Base-by-base conservation (phyloP, 2,113 vertebrate species). In the Riparia riparia region DNA sequence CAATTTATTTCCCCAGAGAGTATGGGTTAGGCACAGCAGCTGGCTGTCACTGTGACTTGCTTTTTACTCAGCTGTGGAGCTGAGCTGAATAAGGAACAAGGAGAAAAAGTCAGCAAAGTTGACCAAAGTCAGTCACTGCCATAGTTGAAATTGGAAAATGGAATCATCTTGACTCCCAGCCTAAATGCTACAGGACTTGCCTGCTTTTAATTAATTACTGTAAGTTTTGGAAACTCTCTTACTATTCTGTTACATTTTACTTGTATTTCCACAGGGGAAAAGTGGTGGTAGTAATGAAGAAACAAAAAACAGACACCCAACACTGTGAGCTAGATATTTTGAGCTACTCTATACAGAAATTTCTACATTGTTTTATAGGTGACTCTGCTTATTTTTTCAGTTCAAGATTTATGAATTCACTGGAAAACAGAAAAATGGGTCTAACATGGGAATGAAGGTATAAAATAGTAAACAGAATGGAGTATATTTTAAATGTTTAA, bases 71-170 rank as follows among this genome's bases (percentile, higher is more conserved):
- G 26, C 17, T 92, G 50, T 83, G 86, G 50, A 92, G 63, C 88
- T 95, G 94, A 95, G 71, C 76, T 95, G 96, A 92, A 96, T 95
- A 86, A 95, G 42, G 64, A 96, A 90, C 42, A 73, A 77, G 90
- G 42, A 93, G 50, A 88, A 90, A 96, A 94, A 94, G 47, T 70
- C 63, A 77, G 42, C 32, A 83, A 92, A 93, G 92, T 90, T 94
- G 63, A 81, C 39, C 71, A 77, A 77, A 96, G 86, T 96, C 86
- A 90, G 26, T 77, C 63, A 70, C 39, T 92, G 39, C 37, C 42
- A 44, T 6, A 41, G 31, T 21, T 88, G 63, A 92, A 82, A 83
- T 39, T 42, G 37, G 25, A 93, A 54, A 6, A 17, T 18, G 26
- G 73, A 82, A 86, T 76, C 19, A 37, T 70, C 39, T 70, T 69